Evolutionary conservation across 2,797 vertebrate species (phyloP).

Genomic region (Monodelphis domestica): DNA sequence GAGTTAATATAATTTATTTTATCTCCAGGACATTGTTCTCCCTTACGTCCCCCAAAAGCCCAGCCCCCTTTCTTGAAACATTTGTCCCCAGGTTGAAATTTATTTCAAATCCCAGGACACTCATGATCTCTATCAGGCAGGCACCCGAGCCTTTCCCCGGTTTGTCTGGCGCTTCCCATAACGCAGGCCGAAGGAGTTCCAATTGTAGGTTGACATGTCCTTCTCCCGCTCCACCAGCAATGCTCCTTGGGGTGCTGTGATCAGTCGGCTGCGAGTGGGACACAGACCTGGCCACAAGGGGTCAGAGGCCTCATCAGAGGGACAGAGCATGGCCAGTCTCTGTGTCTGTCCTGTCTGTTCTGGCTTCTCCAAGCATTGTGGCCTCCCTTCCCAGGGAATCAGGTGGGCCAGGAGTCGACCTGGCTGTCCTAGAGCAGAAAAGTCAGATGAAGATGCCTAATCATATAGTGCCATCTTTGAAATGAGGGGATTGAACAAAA

Average conservation of each 20-base stretch:
- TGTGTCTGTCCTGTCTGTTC: constrained; percentile 66
- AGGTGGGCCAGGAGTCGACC: neutral
- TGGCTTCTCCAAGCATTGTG: constrained; percentile 43
- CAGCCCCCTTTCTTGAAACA: too few relatives aligned
- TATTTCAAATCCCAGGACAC: too few relatives aligned
- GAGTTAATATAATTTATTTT: neutral
- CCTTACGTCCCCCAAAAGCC: too few relatives aligned
- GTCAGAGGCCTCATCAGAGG: neutral
- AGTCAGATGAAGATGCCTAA: constrained; percentile 12
- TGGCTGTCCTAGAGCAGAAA: constrained; percentile 62
- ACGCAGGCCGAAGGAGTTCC: constrained; percentile 89
- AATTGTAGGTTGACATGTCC: constrained; percentile 85
- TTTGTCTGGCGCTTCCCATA: constrained; percentile 83
- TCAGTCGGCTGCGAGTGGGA: constrained; percentile 16
- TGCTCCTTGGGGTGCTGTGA: constrained; percentile 45
- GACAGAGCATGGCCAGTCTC: constrained; percentile 45
- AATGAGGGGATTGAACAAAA: too few relatives aligned
- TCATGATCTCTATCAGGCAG: too few relatives aligned
- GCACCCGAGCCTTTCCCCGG: too few relatives aligned
- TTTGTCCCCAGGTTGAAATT: too few relatives aligned
- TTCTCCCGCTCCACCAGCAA: constrained; percentile 80
- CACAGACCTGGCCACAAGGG: constrained; percentile 16
- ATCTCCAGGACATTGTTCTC: too few relatives aligned
- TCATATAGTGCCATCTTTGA: too few relatives aligned
- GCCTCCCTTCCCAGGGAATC: constrained; percentile 50